A percentile compares a stretch with the other conserved stretches of the same genome.
These are phyloP conservation scores for Saccostrea glomerata DNA, from an alignment of 1,140 invertebrate species.

Conservation along the genomic window DNA sequence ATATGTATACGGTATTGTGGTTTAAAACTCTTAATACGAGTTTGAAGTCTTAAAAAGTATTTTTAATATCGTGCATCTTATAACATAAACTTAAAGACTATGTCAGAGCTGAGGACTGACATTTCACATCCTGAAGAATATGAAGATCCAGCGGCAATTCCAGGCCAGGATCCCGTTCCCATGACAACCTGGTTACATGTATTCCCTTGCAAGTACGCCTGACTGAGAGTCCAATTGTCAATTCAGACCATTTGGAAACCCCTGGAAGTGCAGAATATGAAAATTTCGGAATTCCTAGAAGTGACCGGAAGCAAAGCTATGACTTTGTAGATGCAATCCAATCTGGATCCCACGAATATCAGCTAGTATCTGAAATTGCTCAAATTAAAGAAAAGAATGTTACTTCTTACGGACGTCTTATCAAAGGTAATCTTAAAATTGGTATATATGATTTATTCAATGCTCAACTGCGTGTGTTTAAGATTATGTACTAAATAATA, in stretches of 20 bases:
- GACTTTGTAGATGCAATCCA: constrained; percentile 16
- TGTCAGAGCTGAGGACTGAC: neutral
- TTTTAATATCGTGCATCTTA: too few species aligned
- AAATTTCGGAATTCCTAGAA: neutral
- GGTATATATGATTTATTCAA: neutral
- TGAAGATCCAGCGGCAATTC: neutral
- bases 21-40: too few species aligned
- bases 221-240: neutral
- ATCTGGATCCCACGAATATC: neutral
- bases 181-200: neutral
- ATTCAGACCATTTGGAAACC: neutral
- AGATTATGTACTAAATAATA: too few species aligned
- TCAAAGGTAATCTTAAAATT: neutral
- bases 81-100: neutral
- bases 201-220: neutral
- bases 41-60: too few species aligned
- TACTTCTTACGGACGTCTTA: neutral
- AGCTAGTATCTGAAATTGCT: neutral
- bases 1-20: too few species aligned
- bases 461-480: too few species aligned
- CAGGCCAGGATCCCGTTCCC: neutral
- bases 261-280: neutral
- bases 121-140: neutral
- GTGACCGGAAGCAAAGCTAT: neutral
- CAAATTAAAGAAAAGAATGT: neutral